Percentiles rank a stretch among this genome's conserved stretches.
Conservation (phyloP, 2,888 invertebrate species). For the Tyria jacobaeae region DNA sequence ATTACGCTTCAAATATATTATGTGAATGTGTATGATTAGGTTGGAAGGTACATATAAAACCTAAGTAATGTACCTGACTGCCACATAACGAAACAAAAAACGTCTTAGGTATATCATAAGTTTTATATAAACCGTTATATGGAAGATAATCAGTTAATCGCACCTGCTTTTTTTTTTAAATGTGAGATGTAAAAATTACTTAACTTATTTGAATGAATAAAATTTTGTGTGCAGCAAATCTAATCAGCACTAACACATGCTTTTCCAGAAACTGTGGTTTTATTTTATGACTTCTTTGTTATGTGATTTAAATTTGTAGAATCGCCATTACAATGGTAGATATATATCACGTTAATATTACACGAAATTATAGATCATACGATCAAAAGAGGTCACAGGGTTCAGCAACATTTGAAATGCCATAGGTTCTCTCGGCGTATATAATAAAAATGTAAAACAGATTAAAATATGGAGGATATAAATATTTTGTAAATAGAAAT, state of each 20-base stretch:
- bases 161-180: too few species aligned
- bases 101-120: too few species aligned
- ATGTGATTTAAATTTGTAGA: not conserved
- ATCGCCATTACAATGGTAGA: not conserved
- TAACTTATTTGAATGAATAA: too few species aligned
- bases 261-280: not conserved
- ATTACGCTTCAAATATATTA: too few species aligned
- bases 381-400: conserved; percentile 39
- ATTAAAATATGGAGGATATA: not conserved
- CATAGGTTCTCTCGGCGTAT: not conserved
- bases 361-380: conserved; percentile 24
- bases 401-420: conserved; percentile 24
- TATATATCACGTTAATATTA: not conserved
- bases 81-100: too few species aligned
- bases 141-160: too few species aligned
- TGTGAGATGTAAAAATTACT: too few species aligned
- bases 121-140: too few species aligned
- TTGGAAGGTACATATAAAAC: too few species aligned
- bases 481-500: not conserved
- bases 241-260: too few species aligned
- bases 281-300: not conserved
- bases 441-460: not conserved
- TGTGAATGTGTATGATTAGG: too few species aligned
- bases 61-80: too few species aligned
- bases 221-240: not conserved